Evolutionary conservation across 1,140 invertebrate genomes (phyloP).

Genomic region (Meloidogyne floridensis): DNA sequence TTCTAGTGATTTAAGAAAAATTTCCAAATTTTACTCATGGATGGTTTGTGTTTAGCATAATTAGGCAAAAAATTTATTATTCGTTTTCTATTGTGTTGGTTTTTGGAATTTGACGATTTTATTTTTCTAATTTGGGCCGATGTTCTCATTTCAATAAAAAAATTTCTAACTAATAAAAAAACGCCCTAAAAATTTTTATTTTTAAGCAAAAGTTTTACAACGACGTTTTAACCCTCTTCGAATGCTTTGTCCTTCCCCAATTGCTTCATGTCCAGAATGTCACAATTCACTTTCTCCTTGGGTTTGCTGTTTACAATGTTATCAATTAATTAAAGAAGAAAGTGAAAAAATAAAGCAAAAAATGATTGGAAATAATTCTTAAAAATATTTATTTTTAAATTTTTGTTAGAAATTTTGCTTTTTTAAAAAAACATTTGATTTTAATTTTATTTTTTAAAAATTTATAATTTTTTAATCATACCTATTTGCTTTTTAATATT

Average conservation of each 20-base stretch:
- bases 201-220: background rate
- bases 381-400: background rate
- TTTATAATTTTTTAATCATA: no score
- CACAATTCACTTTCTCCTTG: constrained; percentile 8
- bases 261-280: background rate
- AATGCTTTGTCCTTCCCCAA: background rate
- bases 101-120: no score
- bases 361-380: background rate
- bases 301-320: constrained; percentile 6
- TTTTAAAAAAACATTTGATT: no score
- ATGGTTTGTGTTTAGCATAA: no score
- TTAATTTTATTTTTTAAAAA: no score
- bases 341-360: background rate
- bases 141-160: no score
- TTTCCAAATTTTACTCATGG: no score
- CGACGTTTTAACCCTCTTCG: background rate
- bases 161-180: no score
- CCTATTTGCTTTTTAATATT: background rate
- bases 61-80: no score
- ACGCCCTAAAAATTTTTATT: background rate
- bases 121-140: no score
- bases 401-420: no score
- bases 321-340: background rate
- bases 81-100: background rate
- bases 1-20: no score